These are phyloP conservation scores for Hyperopisus bebe DNA, from an alignment of 2,113 vertebrate genomes.

Conservation along the genomic window DNA sequence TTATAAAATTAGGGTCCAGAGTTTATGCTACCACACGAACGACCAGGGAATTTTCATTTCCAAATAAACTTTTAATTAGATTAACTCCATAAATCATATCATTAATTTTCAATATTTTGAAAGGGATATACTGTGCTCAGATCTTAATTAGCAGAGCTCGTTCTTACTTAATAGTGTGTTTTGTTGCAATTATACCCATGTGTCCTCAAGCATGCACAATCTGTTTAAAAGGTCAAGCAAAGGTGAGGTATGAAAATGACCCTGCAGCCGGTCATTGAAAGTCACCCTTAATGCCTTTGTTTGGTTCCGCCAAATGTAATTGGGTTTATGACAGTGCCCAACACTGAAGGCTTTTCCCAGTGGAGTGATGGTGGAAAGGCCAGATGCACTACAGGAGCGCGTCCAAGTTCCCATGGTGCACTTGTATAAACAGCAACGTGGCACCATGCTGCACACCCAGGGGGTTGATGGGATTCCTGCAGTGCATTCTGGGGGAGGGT, in stretches of 20 bases:
- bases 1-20: background rate
- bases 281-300: background rate
- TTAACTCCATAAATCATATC: background rate
- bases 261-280: background rate
- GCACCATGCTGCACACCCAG: background rate
- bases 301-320: background rate
- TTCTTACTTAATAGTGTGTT: background rate
- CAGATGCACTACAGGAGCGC: background rate
- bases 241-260: background rate
- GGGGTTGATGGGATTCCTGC: background rate
- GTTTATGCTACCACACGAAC: background rate
- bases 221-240: background rate
- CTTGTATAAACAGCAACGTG: background rate
- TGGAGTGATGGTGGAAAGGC: background rate
- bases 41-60: background rate
- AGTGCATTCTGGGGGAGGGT: background rate
- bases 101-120: constrained; percentile 5
- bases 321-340: background rate
- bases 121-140: background rate
- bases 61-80: background rate
- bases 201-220: background rate
- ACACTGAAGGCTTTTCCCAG: background rate
- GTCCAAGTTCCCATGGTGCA: background rate
- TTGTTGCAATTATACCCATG: background rate
- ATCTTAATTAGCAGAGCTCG: background rate